Base-by-base conservation (phyloP, 1,140 invertebrate species). In the Lasaia peninsularis region DNA sequence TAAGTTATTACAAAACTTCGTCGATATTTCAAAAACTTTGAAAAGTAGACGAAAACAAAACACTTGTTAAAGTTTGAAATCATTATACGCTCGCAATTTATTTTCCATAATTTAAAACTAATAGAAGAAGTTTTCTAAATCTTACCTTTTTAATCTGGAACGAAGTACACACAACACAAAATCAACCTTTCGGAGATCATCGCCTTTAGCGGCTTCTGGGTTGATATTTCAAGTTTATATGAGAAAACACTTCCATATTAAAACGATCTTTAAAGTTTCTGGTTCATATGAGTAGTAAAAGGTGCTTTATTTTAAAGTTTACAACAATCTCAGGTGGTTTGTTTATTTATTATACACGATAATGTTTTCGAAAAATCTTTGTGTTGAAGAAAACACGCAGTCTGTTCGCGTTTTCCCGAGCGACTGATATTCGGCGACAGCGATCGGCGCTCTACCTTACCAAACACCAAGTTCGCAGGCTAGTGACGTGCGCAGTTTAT, bases 371-470 rank as follows among this genome's bases (percentile, higher is more conserved):
- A 20, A 31, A 48, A 28, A 34, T 31, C n/a, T 16, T 10, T 21
- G 31, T 24, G 20, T 32, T 31, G 7, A 6, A 21, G 8, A 32
- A 40, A 16, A 59, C 63, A 60, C 32, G 34, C 40, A 53, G 12
- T 32, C 55, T 31, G 33, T 44, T 12, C 61, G 65, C 56, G 56
- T 5, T 44, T 56, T 60, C 21, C 24, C 52, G 58, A 71, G 64
- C 65, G 66, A 62, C 60, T 63, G 57, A 57, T 44, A 44, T 44
- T 21, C 18, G 40, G 16, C 18, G 10, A 44, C 40, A 10, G 11
- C 40, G 40, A 18, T 44, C 40, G 37, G 35, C 12, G 4, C 16
- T 31, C 54, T 16, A 18, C 16, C 18, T 34, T 53, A 32, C 10
- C 10, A n/a, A n/a, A 20, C n/a, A 18, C 28, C 21, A 44, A 56